These are phyloP conservation scores for Doris montereyensis DNA, from an alignment of 2,888 invertebrate species.

Conservation along the genomic window DNA sequence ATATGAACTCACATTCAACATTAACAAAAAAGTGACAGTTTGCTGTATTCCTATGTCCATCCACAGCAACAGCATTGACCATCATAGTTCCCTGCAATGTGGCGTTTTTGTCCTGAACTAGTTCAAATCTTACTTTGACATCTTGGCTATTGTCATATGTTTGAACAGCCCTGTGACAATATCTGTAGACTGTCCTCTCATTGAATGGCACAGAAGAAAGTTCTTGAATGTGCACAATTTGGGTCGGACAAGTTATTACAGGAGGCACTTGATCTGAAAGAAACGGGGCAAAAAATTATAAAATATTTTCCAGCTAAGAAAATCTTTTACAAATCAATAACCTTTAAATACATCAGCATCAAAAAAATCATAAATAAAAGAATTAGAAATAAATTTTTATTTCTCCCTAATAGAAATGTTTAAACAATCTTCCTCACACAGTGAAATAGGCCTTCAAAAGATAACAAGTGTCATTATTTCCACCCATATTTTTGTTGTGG, in stretches of 20 bases:
- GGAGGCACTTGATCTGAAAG: slow-evolving; percentile 54
- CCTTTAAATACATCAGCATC: too few species aligned
- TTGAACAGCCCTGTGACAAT: neutral
- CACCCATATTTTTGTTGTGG: too few species aligned
- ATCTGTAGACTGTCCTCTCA: too few species aligned
- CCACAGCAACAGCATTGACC: slow-evolving; percentile 51
- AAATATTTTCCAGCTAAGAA: too few species aligned
- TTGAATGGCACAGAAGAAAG: too few species aligned
- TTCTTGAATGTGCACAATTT: slow-evolving; percentile 38
- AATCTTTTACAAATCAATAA: too few species aligned
- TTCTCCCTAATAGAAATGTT: too few species aligned
- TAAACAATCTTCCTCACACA: too few species aligned
- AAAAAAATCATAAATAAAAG: too few species aligned
- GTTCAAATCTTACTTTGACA: slow-evolving; percentile 25
- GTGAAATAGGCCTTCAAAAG: too few species aligned
- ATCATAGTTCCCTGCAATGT: slow-evolving; percentile 37
- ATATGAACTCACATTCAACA: slow-evolving; percentile 51
- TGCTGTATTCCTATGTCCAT: slow-evolving; percentile 49
- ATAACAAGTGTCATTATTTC: too few species aligned
- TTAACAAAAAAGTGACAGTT: slow-evolving; percentile 52
- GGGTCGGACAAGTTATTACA: slow-evolving; percentile 49
- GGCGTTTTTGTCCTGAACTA: slow-evolving; percentile 33
- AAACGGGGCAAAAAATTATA: neutral
- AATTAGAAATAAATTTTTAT: neutral
- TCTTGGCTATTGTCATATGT: slow-evolving; percentile 45